Conservation (phyloP, 2,113 vertebrate genomes). For the Suncus etruscus region DNA sequence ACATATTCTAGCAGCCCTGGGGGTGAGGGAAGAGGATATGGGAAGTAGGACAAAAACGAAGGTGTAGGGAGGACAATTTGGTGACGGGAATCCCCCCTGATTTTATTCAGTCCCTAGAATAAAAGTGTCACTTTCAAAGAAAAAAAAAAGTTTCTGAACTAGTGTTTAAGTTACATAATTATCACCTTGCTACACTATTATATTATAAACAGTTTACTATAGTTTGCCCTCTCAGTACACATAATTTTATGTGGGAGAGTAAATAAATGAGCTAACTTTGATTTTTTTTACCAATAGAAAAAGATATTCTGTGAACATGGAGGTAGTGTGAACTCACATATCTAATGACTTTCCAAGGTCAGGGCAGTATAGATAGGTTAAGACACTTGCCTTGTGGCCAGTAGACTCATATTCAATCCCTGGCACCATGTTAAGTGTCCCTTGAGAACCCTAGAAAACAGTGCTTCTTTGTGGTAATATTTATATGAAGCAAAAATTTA, state of each 20-base stretch:
- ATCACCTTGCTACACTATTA: not conserved
- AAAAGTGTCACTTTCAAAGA: too few species aligned
- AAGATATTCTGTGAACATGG: not conserved
- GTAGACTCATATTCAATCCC: too few species aligned
- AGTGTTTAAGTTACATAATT: conserved; percentile 8
- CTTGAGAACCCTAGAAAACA: not conserved
- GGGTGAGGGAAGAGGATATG: too few species aligned
- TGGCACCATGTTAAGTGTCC: too few species aligned
- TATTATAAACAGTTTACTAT: not conserved
- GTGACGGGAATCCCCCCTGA: too few species aligned
- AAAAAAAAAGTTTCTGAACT: conserved; percentile 47
- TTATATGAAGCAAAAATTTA: not conserved
- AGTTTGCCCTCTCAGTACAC: not conserved
- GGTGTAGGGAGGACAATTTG: too few species aligned
- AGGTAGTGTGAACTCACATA: not conserved
- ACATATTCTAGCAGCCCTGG: too few species aligned
- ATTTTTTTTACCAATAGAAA: not conserved
- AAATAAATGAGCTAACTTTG: not conserved
- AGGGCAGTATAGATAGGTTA: too few species aligned
- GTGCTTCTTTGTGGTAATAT: not conserved
- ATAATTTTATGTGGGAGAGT: not conserved
- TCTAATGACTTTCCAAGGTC: not conserved
- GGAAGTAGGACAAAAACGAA: too few species aligned
- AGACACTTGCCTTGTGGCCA: too few species aligned
- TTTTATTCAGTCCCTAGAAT: too few species aligned